Conservation (phyloP, 1,140 invertebrate genomes). For the Habropoda laboriosa region DNA sequence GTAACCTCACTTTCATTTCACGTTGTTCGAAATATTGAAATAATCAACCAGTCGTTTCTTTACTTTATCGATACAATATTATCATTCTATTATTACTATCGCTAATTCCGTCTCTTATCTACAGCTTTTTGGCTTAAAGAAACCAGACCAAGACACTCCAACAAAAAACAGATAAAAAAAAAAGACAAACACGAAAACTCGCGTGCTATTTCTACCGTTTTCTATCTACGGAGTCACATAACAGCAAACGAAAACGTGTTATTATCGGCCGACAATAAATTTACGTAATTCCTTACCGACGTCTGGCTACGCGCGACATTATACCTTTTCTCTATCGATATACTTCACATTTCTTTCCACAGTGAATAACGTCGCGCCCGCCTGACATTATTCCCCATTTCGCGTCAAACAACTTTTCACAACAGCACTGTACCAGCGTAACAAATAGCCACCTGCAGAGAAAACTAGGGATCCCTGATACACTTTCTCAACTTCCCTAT, state of each 20-base stretch:
- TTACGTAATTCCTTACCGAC: background rate
- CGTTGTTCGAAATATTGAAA: background rate
- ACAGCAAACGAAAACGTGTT: background rate
- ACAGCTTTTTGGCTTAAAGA: too few species aligned
- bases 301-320: background rate
- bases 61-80: background rate
- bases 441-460: background rate
- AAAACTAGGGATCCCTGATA: background rate
- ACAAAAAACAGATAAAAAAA: background rate
- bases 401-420: constrained; percentile 3
- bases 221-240: too few species aligned
- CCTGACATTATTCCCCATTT: constrained; percentile 20
- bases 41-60: too few species aligned
- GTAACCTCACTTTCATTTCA: background rate
- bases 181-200: background rate
- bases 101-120: background rate
- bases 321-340: background rate
- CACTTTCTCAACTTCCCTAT: background rate
- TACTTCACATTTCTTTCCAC: constrained; percentile 10
- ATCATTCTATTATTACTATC: background rate
- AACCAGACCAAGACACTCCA: background rate
- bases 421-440: background rate
- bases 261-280: constrained; percentile 13
- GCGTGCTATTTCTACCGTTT: background rate
- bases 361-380: constrained; percentile 3